A percentile compares a stretch with the other conserved stretches of the same genome.
Conservation (phyloP, 2,888 invertebrate species). For the Cordilura impudica region DNA sequence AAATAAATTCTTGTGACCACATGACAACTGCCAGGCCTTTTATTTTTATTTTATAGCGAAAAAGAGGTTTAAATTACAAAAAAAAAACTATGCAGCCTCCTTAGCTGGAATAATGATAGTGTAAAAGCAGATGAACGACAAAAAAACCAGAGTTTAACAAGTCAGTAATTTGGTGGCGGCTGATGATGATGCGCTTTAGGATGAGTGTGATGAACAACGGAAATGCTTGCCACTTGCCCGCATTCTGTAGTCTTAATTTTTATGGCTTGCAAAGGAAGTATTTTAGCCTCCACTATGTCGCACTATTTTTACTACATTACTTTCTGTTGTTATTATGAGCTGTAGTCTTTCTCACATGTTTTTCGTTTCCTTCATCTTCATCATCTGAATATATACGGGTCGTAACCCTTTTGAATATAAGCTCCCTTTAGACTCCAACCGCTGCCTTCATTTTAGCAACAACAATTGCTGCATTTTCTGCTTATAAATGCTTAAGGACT, state of each 20-base stretch:
- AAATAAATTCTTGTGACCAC: conserved; percentile 61
- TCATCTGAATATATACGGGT: conserved; percentile 47
- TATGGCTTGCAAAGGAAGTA: conserved; percentile 53
- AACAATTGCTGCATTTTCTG: conserved; percentile 58
- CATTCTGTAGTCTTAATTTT: conserved; percentile 60
- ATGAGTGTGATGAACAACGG: conserved; percentile 49
- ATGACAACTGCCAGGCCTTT: conserved; percentile 66
- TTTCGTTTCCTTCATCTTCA: background rate
- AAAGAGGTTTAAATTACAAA: conserved; percentile 14
- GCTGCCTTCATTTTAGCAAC: conserved; percentile 34
- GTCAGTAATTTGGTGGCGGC: conserved; percentile 49
- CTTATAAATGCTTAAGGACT: conserved; percentile 75
- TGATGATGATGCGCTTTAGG: background rate
- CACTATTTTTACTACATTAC: conserved; percentile 42
- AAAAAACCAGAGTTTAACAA: conserved; percentile 37
- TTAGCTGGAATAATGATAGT: conserved; percentile 66
- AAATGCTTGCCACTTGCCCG: conserved; percentile 62
- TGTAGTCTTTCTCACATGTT: conserved; percentile 29
- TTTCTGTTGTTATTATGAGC: conserved; percentile 1
- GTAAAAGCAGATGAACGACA: background rate
- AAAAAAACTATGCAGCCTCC: conserved; percentile 62
- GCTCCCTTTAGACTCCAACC: conserved; percentile 65
- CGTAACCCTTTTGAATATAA: conserved; percentile 57
- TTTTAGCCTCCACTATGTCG: conserved; percentile 51
- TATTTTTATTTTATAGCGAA: conserved; percentile 9